Evolutionary conservation across 2,888 invertebrate species (phyloP).

Genomic region (Mactromeris polynyma): DNA sequence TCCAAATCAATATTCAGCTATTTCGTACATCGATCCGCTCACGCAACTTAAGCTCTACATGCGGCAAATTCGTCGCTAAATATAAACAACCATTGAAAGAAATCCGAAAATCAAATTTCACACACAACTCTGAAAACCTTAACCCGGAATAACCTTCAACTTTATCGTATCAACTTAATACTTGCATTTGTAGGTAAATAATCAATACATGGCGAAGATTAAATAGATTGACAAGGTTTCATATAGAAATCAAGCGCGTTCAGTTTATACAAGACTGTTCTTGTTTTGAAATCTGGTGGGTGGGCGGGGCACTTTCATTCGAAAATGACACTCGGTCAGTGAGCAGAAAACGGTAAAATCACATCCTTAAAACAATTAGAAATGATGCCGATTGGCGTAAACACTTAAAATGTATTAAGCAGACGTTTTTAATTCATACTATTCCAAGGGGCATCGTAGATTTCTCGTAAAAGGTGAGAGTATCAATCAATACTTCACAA

Average conservation of each 20-base stretch:
- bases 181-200: slow-evolving; percentile 24
- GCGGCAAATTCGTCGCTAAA: background rate
- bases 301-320: slow-evolving; percentile 26
- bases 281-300: slow-evolving; percentile 10
- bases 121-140: background rate
- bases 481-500: slow-evolving; percentile 45
- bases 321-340: background rate
- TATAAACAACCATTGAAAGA: background rate
- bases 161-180: background rate
- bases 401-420: background rate
- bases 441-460: slow-evolving; percentile 12
- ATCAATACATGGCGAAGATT: slow-evolving; percentile 37
- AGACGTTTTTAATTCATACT: slow-evolving; percentile 17
- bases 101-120: slow-evolving; percentile 3
- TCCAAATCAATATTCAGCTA: slow-evolving; percentile 11
- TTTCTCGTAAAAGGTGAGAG: slow-evolving; percentile 16
- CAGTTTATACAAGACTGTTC: slow-evolving; percentile 27
- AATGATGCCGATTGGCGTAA: background rate
- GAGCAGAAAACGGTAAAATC: slow-evolving; percentile 1
- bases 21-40: background rate
- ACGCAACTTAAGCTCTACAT: background rate
- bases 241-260: slow-evolving; percentile 23
- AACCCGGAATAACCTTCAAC: background rate
- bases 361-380: background rate
- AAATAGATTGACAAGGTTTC: slow-evolving; percentile 9